A percentile compares a stretch with the other conserved stretches of the same genome.
These are phyloP conservation scores for Luscinia luscinia DNA, from an alignment of 2,797 vertebrate species.

Conservation along the genomic window DNA sequence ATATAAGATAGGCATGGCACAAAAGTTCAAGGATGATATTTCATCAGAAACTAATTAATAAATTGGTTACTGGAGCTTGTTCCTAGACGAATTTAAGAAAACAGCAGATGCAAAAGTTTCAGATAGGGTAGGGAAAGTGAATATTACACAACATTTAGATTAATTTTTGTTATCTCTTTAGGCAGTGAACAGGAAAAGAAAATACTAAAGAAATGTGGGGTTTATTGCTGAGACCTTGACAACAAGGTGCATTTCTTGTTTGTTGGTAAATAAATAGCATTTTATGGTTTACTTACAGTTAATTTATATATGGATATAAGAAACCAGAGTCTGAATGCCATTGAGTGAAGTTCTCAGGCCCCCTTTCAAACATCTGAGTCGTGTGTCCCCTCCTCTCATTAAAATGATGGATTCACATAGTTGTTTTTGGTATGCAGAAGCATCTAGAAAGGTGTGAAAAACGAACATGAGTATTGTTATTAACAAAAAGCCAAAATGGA, in stretches of 20 bases:
- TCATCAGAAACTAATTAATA: not conserved
- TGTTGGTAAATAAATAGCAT: not conserved
- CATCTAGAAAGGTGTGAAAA: not conserved
- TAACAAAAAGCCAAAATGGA: not conserved
- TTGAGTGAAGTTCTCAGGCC: not conserved
- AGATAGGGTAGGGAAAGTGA: not conserved
- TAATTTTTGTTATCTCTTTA: not conserved
- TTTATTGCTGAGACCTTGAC: not conserved
- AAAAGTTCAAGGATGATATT: not conserved
- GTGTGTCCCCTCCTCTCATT: not conserved
- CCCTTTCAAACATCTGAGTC: not conserved
- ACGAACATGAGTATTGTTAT: not conserved
- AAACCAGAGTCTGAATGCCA: not conserved
- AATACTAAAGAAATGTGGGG: not conserved
- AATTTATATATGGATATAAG: not conserved
- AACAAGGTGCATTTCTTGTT: not conserved
- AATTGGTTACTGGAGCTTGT: not conserved
- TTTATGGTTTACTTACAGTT: not conserved
- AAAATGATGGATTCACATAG: fast-evolving
- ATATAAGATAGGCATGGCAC: not conserved
- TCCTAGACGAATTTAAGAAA: not conserved
- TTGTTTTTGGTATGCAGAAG: not conserved
- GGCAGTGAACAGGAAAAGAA: not conserved
- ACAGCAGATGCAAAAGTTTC: not conserved
- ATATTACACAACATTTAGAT: not conserved